Evolutionary conservation across 2,113 vertebrate genomes (phyloP), one percentile per base, ranked within the genome.

Genomic region (Cyprinus carpio): DNA sequence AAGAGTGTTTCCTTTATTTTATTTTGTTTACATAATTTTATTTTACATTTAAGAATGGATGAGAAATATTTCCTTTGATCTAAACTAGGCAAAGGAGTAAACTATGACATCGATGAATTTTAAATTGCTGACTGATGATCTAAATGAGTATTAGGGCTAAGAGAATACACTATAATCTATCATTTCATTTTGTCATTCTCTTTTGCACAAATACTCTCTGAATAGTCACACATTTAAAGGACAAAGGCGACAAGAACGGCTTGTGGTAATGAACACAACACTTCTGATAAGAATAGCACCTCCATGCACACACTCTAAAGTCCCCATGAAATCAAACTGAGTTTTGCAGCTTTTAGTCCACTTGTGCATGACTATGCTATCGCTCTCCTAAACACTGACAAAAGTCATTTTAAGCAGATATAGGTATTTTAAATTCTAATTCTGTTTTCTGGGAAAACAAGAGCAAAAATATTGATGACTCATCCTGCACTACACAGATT

Each of bases 231-330:
- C 31, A 54, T 77, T 51, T 75, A 71, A 6, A 20, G 31, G 84
- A 49, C 69, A 67, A 75, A 89, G 83, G 76, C 84, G 84, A 85
- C 56, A 81, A 69, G 83, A 82, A 81, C 23, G 29, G 75, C 84
- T 74, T 62, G 80, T 85, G 78, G 87, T 51, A 15, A 54, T 51
- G 13, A n/a, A 78, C 51, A 75, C 78, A 81, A 72, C 46, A 15
- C 25, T 84, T 87, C 81, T 85, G 62, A 76, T 25, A 75, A 54
- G 34, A 81, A 75, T 62, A 64, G 56, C 56, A 64, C 40, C 40
- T 27, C 37, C 10, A 27, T 29, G 25, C 65, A 75, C 46, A 69
- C 4, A 67, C 37, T 67, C 58, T 84, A 43, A 67, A 27, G 43
- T 75, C 3, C n/a, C 60, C 18, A 69, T 40, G 18, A 74, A 74